These are phyloP conservation scores for Drosophila subquinaria DNA, from an alignment of 2,888 invertebrate species.

Conservation along the genomic window DNA sequence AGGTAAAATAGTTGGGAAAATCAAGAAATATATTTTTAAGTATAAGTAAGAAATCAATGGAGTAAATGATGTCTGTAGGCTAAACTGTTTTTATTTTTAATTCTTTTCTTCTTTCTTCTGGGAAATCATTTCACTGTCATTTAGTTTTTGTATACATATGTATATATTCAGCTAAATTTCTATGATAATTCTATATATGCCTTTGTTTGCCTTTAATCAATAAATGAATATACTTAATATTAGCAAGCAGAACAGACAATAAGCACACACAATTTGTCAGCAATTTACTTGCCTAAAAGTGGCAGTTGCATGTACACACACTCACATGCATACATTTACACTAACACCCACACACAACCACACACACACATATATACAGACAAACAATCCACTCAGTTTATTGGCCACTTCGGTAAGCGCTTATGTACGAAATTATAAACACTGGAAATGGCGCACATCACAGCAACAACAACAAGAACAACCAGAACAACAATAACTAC, in stretches of 20 bases:
- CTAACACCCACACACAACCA: conserved; percentile 4
- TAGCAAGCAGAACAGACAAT: conserved; percentile 24
- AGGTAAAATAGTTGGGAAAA: background rate
- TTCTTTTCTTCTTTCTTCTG: too few relatives aligned
- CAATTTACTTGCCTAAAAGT: conserved; percentile 43
- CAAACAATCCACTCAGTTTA: conserved; percentile 35
- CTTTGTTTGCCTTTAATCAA: conserved; percentile 52
- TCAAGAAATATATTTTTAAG: background rate
- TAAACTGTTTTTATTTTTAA: too few relatives aligned
- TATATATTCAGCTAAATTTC: background rate
- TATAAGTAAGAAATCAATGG: background rate
- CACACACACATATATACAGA: conserved; percentile 8
- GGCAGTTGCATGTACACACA: conserved; percentile 22
- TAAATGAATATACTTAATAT: conserved; percentile 16
- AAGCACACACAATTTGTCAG: conserved; percentile 32
- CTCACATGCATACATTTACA: conserved; percentile 11
- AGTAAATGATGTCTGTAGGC: background rate
- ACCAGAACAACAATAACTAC: conserved; percentile 23
- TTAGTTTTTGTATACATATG: background rate
- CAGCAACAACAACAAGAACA: conserved; percentile 18
- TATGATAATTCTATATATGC: background rate
- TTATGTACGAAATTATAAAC: conserved; percentile 72
- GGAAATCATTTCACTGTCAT: background rate
- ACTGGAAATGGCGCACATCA: conserved; percentile 61
- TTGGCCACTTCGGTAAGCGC: conserved; percentile 66